phyloP scores from a whole-genome alignment of 30 jellyfish, hydroid and myxozoan species.

The Hydractinia symbiolongicarpus region DNA sequence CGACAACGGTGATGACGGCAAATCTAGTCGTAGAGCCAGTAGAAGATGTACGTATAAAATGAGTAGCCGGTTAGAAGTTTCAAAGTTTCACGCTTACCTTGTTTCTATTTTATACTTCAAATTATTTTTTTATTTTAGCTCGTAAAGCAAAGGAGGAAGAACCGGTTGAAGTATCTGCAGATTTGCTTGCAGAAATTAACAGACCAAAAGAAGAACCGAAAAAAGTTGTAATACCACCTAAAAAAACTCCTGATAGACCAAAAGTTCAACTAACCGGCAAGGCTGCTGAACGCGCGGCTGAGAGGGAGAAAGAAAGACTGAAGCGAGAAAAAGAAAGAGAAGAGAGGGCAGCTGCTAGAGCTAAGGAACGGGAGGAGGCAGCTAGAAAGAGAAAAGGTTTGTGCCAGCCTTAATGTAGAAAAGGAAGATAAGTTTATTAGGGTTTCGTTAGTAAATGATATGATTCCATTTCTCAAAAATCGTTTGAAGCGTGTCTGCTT shows the following conservation, averaged over 20 bases:
- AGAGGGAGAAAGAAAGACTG: constrained; percentile 31
- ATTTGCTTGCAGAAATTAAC: constrained; percentile 37
- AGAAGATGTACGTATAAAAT: background rate
- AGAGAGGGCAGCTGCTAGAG: constrained; percentile 32
- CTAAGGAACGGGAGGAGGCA: constrained; percentile 44
- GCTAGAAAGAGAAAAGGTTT: constrained; percentile 27
- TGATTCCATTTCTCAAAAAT: background rate
- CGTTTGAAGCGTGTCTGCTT: background rate
- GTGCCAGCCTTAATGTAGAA: background rate
- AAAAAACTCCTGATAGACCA: constrained; percentile 3
- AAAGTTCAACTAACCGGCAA: constrained; percentile 31
- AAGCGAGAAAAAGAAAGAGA: constrained; percentile 32
- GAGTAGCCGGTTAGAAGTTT: background rate
- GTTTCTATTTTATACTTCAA: background rate
- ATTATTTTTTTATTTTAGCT: constrained; percentile 6
- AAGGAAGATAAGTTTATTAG: background rate
- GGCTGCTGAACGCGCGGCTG: constrained; percentile 44
- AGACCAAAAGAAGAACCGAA: constrained; percentile 40
- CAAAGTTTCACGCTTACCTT: background rate
- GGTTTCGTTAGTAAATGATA: background rate
- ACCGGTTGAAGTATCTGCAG: constrained; percentile 43
- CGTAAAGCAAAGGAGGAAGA: constrained; percentile 29
- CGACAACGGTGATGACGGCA: constrained; percentile 16
- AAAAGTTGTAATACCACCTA: constrained; percentile 3
- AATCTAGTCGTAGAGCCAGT: constrained; percentile 10